Conservation (phyloP, 2,113 vertebrate species). For the rabbit (Oryctolagus cuniculus) region mOryCun1.1 NC_091432.1:214957501-214958000, state of each 20-base stretch:
- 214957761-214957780: constrained; percentile 66
- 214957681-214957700: constrained; percentile 64
- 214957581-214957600: constrained; percentile 31
- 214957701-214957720: constrained; percentile 56
- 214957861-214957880: constrained; percentile 88
- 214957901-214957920: constrained; percentile 77
- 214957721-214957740: constrained; percentile 72
- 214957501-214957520: constrained; percentile 42
- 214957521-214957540: neutral
- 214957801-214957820: constrained; percentile 81
- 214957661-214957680: constrained; percentile 52
- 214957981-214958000: neutral
- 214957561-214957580: neutral
- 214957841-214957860: constrained; percentile 71
- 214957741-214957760: constrained; percentile 45
- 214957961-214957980: constrained; percentile 32
- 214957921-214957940: constrained; percentile 79
- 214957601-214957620: neutral
- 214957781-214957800: constrained; percentile 71
- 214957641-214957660: constrained; percentile 50
- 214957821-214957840: constrained; percentile 77
- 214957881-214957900: constrained; percentile 76
- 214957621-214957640: neutral
- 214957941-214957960: constrained; percentile 72
- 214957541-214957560: constrained; percentile 4